Evolutionary conservation across 2,113 vertebrate genomes (phyloP), one percentile per base, ranked within the genome.

Genomic region (Xiphias gladius): DNA sequence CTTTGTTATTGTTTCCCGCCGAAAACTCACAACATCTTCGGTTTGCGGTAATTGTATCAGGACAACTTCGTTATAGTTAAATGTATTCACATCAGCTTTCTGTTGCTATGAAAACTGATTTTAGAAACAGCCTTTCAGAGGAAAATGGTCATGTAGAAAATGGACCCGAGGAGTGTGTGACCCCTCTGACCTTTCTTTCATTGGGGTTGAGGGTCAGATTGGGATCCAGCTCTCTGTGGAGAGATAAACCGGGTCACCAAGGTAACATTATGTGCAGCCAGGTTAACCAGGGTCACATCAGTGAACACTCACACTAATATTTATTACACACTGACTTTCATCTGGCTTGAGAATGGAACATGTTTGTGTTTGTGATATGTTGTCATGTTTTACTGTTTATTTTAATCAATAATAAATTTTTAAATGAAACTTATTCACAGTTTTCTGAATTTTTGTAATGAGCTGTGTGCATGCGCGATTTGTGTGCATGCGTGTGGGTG

Each of bases 221-320:
- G 66, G 76, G 85, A 86, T 82, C 32, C 78, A 63, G 79, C 70
- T 89, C 86, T 90, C 88, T 74, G 55, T 57, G 89, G 90, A 82
- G 78, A 80, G 82, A 90, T 88, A 92, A 86, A 90, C n/a, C 70
- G 0, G 17, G 88, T 92, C 86, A 83, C 89, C 87, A 78, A 17
- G 89, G 88, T 85, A 91, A 91, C 88, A 55, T 73, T 62, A 57
- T 81, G 85, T 54, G 66, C 69, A 32, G 46, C 74, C 24, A 24
- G 32, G 48, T 72, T 58, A 70, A 75, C 46, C 70, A 30, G 63
- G 83, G 86, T 87, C 86, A 86, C 64, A 52, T 0, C 10, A 11
- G 79, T 35, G 64, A 73, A 73, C 59, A 19, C 37, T 66, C 52
- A 63, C 65, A 41, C 32, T 48, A 16, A 57, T n/a, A 73, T 69